Evolutionary conservation across 2,888 invertebrate genomes (phyloP).

Genomic region (Drosophila trichaetosa): DNA sequence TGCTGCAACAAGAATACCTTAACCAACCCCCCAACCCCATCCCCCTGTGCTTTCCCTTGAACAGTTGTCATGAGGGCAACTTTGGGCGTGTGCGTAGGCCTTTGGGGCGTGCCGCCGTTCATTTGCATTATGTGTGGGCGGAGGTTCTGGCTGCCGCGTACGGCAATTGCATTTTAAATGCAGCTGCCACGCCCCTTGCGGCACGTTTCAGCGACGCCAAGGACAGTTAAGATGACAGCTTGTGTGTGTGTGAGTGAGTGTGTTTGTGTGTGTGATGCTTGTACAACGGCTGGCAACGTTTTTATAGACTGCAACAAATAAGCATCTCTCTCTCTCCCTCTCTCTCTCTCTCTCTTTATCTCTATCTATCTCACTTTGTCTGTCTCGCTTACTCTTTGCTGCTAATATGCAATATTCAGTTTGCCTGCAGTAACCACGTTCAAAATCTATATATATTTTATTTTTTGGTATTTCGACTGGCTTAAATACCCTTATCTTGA

Average conservation of each 20-base stretch:
- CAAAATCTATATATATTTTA: slow-evolving; percentile 14
- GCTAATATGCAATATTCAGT: slow-evolving; percentile 75
- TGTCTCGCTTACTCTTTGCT: not conserved
- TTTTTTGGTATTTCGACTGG: slow-evolving; percentile 13
- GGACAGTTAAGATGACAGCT: slow-evolving; percentile 51
- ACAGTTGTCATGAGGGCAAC: slow-evolving; percentile 39
- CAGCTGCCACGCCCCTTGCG: slow-evolving; percentile 61
- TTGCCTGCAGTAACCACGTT: slow-evolving; percentile 55
- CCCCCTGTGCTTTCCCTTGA: not conserved
- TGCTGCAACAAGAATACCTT: slow-evolving; percentile 40
- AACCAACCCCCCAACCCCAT: no score
- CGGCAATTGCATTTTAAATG: slow-evolving; percentile 77
- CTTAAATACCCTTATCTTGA: not conserved
- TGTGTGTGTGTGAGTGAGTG: slow-evolving; percentile 2
- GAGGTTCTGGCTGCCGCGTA: slow-evolving; percentile 21
- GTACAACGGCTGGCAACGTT: slow-evolving; percentile 60
- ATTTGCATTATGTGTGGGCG: slow-evolving; percentile 66
- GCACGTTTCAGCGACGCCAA: slow-evolving; percentile 28
- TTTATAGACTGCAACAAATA: slow-evolving; percentile 67
- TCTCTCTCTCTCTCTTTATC: not conserved
- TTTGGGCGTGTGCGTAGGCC: slow-evolving; percentile 58
- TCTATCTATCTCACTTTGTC: not conserved
- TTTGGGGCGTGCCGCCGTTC: slow-evolving; percentile 62
- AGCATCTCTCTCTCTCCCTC: slow-evolving; percentile 1
- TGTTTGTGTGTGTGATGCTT: slow-evolving; percentile 36